Base-by-base conservation (phyloP, 2,888 invertebrate species). In the Phalangium opilio region DNA sequence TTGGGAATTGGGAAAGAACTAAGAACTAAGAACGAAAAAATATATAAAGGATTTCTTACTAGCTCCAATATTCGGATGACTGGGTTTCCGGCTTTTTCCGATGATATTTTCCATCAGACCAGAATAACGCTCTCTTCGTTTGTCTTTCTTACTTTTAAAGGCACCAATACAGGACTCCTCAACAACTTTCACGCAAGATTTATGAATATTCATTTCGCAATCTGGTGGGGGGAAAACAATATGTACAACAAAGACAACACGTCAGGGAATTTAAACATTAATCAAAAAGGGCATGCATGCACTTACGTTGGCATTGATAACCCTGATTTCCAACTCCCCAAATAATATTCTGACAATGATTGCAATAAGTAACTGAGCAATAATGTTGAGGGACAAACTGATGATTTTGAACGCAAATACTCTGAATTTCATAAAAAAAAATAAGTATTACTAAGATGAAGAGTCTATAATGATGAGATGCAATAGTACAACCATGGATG, bases 291-390 rank as follows among this genome's bases (percentile, higher is more conserved):
- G n/a, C 8, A 8, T 38, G 3, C 14, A 34, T n/a, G n/a, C n/a
- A 64, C 72, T 70, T 70, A 89, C 93, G 82, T 64, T 81, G 77
- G 69, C 96, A 98, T 63, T 89, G 83, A 73, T 85, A 93, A 48
- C 93, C 95, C 70, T 96, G 95, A 55, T 91, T 89, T 61, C 91
- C 90, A 50, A 96, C 82, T 43, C 96, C 96, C 76, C 87, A 86
- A 59, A 96, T 81, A 57, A 86, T 81, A 63, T 79, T 75, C 63
- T 84, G 82, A 71, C 96, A 96, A 70, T 84, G 83, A 71, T 87
- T 85, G 70, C 96, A 98, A 70, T 81, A 79, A 55, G 84, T 86
- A 62, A 87, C 83, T 56, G 82, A 81, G 63, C 79, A 83, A 70
- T 91, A 83, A 70, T 87, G 85, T 63, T 83, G 81, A 60, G 83